Evolutionary conservation across 1,140 invertebrate species (phyloP).

Genomic region (Eurosta solidaginis): DNA sequence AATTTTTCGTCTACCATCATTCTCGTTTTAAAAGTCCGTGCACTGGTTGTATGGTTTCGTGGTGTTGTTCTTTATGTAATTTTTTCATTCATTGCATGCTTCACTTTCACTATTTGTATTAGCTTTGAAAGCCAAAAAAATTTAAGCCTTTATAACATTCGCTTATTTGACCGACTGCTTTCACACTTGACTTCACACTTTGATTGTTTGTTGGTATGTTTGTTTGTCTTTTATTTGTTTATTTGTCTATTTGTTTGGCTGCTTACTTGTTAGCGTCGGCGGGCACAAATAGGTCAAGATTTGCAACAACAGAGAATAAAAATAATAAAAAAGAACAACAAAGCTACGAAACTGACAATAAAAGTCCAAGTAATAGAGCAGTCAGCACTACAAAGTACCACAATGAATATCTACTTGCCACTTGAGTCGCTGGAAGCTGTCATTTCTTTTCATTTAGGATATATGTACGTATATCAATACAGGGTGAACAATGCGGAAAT

Average conservation of each 20-base stretch:
- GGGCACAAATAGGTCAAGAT: slow-evolving; percentile 3
- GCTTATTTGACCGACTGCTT: slow-evolving; percentile 7
- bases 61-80: background rate
- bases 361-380: background rate
- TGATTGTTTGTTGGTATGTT: background rate
- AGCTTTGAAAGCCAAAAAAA: background rate
- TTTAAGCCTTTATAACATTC: background rate
- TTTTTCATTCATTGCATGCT: background rate
- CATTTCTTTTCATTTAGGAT: background rate
- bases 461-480: background rate
- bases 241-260: background rate
- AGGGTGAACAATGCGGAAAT: background rate
- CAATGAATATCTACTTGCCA: background rate
- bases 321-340: background rate
- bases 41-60: background rate
- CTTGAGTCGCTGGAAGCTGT: background rate
- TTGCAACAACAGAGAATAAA: background rate
- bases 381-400: background rate
- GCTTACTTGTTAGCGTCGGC: background rate
- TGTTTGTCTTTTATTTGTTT: too few relatives aligned
- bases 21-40: too few relatives aligned
- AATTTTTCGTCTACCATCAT: too few relatives aligned
- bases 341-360: background rate
- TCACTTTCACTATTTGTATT: background rate
- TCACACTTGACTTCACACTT: slow-evolving; percentile 23